Evolutionary conservation across 2,888 invertebrate species (phyloP).

Genomic region (Drosophila vallismaia): DNA sequence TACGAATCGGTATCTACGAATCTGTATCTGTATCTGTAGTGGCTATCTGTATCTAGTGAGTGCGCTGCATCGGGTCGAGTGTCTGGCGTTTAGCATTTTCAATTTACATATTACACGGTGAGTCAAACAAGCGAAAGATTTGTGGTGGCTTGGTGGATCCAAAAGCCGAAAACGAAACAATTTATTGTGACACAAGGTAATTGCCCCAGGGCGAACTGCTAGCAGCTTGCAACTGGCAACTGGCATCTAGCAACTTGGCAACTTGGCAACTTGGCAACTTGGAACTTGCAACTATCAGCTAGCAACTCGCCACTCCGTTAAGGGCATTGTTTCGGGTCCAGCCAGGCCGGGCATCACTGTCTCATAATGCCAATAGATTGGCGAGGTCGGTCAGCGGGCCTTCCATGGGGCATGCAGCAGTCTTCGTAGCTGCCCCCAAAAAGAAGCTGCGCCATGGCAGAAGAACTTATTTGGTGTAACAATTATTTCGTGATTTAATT

Average conservation of each 20-base stretch:
- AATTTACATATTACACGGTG: slow-evolving; percentile 79
- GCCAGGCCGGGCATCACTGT: slow-evolving; percentile 22
- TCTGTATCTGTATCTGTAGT: slow-evolving; percentile 39
- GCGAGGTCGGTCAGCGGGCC: slow-evolving; percentile 3
- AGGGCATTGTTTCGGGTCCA: slow-evolving; percentile 57
- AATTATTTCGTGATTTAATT: slow-evolving; percentile 80
- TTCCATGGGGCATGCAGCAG: neutral
- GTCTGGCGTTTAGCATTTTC: slow-evolving; percentile 80
- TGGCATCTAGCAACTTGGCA: slow-evolving; percentile 25
- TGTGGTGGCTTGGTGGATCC: slow-evolving; percentile 51
- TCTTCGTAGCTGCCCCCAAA: neutral
- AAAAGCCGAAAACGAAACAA: slow-evolving; percentile 64
- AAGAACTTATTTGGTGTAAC: slow-evolving; percentile 80
- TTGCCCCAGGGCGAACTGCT: slow-evolving; percentile 59
- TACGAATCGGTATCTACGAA: slow-evolving; percentile 4
- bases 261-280: slow-evolving; percentile 5
- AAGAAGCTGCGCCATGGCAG: slow-evolving; percentile 34
- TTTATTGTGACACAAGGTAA: slow-evolving; percentile 78
- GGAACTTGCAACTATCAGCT: neutral
- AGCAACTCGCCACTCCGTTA: slow-evolving; percentile 21
- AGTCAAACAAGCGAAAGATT: slow-evolving; percentile 73
- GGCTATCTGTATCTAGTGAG: slow-evolving; percentile 47
- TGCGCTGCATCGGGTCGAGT: slow-evolving; percentile 59
- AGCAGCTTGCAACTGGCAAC: slow-evolving; percentile 23
- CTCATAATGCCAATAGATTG: slow-evolving; percentile 20